A percentile compares a stretch with the other conserved stretches of the same genome.
Evolutionary conservation across 2,888 invertebrate genomes (phyloP).

Genomic region (Anarsia innoxiella): DNA sequence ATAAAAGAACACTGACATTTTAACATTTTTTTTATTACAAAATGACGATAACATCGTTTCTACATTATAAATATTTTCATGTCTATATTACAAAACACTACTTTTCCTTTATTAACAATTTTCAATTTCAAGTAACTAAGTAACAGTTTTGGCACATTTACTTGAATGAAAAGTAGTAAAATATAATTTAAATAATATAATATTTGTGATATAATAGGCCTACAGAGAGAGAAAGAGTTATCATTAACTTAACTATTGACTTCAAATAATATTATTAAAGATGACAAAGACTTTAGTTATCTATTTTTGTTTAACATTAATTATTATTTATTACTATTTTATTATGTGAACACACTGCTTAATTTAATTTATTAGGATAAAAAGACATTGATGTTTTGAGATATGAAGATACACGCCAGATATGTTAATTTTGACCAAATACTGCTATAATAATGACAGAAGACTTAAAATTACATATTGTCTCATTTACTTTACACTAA

Average conservation of each 20-base stretch:
- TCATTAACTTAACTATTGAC: neutral
- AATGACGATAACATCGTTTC: constrained; percentile 44
- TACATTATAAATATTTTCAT: constrained; percentile 52
- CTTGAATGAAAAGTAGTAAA: constrained; percentile 19
- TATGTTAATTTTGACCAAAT: too few relatives aligned
- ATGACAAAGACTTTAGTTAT: too few relatives aligned
- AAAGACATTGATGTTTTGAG: too few relatives aligned
- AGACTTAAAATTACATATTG: too few relatives aligned
- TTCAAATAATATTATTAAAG: neutral
- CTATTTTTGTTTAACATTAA: too few relatives aligned
- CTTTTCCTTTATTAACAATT: constrained; percentile 18
- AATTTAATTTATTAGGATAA: too few relatives aligned
- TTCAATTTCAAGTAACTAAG: constrained; percentile 33
- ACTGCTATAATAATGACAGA: too few relatives aligned
- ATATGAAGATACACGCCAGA: too few relatives aligned
- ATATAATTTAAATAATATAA: neutral
- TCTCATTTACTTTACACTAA: too few relatives aligned
- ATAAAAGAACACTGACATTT: constrained; percentile 28
- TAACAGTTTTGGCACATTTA: constrained; percentile 44
- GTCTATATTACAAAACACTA: constrained; percentile 54
- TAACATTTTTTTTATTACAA: constrained; percentile 52
- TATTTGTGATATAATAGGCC: neutral
- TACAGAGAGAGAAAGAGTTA: neutral
- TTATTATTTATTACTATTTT: too few relatives aligned
- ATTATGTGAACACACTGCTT: too few relatives aligned